phyloP scores from a whole-genome alignment of 2,113 vertebrate species.

The Corythoichthys intestinalis region DNA sequence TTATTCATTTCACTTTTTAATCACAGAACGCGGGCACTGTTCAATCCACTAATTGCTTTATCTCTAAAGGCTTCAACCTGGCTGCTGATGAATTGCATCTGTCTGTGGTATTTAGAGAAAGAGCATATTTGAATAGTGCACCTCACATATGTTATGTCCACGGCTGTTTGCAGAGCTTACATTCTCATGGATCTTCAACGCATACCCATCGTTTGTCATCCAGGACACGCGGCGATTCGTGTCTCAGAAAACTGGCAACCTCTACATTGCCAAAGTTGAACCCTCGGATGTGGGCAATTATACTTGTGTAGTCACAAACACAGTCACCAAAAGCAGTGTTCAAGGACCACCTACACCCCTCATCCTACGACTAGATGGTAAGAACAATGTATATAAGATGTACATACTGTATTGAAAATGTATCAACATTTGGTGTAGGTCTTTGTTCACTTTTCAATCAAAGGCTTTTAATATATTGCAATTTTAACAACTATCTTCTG shows the following conservation, averaged over 20 bases:
- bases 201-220: constrained; percentile 82
- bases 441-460: not conserved
- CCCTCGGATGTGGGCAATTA: constrained; percentile 90
- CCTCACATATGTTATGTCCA: not conserved
- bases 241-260: constrained; percentile 90
- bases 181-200: constrained; percentile 95
- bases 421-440: not conserved
- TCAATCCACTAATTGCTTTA: constrained; percentile 50
- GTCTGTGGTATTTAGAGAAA: constrained; percentile 12
- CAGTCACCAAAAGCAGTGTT: constrained; percentile 81
- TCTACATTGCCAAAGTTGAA: constrained; percentile 95
- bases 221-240: constrained; percentile 92
- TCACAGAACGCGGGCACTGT: constrained; percentile 39
- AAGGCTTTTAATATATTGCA: not conserved
- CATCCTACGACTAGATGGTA: constrained; percentile 87
- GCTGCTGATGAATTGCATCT: constrained; percentile 26
- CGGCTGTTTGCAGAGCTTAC: constrained; percentile 78
- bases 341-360: constrained; percentile 88
- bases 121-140: not conserved
- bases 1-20: constrained; percentile 55
- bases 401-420: not conserved
- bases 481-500: no score
- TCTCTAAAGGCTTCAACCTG: constrained; percentile 40
- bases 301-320: constrained; percentile 92
- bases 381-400: not conserved